Evolutionary conservation across 2,797 vertebrate genomes (phyloP), one percentile per base, ranked within the genome.

Genomic region (Salarias fasciatus): DNA sequence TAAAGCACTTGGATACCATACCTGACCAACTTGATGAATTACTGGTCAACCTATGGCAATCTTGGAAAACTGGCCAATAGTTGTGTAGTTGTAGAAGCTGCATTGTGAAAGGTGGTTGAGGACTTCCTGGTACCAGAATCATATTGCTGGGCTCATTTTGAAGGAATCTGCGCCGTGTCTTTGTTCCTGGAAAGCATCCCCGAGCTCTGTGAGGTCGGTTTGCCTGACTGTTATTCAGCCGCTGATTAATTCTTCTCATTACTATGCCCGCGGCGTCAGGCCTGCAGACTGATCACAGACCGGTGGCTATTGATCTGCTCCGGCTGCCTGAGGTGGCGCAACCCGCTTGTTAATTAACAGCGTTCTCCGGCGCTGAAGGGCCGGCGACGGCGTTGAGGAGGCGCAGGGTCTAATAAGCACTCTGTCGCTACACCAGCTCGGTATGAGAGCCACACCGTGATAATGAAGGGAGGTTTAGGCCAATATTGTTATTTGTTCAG

Each of bases 261-360:
- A 84, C 70, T 74, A 81, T 74, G 72, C 75, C 57, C 62, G 62
- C 57, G 13, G 68, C 64, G 47, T 53, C 70, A 31, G 60, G 60
- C 55, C 29, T 8, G 24, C 72, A 84, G 75, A 85, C 82, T 86
- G 86, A 91, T 90, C 86, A 80, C 83, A 85, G 72, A 85, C 71
- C 83, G 70, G 84, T 59, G 55, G 67, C 74, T 87, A 90, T 88
- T 86, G 87, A 91, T 89, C 83, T 33, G 76, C 80, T 82, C 53
- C 8, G 57, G 54, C 68, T 65, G 79, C 74, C 69, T 63, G 53
- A 69, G 71, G 80, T 72, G 77, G 38, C 45, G 41, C 73, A 45
- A 79, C 77, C 66, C 48, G 58, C 77, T 69, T 81, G 75, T 79
- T 87, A 83, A 88, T 89, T 85, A 86, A 86, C 83, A 80, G 47